Conservation (phyloP, 1,140 invertebrate genomes). For the Lasioglossum albipes region DNA sequence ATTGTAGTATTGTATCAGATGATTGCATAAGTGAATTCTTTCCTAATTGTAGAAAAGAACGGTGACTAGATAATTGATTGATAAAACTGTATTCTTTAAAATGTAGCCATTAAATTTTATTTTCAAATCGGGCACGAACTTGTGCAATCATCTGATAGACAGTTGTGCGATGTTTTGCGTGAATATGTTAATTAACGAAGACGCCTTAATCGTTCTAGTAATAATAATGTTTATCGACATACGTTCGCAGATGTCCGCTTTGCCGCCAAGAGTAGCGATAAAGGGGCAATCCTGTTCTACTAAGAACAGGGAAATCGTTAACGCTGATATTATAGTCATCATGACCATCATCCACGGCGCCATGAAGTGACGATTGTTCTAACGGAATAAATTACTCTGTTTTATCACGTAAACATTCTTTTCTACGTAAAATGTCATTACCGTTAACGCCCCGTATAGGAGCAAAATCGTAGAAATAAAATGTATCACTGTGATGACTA, state of each 20-base stretch:
- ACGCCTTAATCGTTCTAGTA: background rate
- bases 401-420: conserved; percentile 17
- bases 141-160: no score
- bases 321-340: conserved; percentile 75
- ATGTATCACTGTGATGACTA: conserved; percentile 78
- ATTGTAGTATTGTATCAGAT: no score
- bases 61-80: no score
- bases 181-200: background rate
- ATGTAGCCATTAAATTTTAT: no score
- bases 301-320: conserved; percentile 72
- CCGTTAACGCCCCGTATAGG: conserved; percentile 78
- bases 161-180: no score
- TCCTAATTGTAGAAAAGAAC: no score
- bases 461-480: conserved; percentile 77
- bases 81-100: no score
- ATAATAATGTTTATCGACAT: conserved; percentile 42
- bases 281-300: conserved; percentile 74
- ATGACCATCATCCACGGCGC: conserved; percentile 79
- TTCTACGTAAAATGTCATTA: conserved; percentile 57
- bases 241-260: conserved; percentile 73
- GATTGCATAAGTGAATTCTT: no score
- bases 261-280: conserved; percentile 70
- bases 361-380: conserved; percentile 79
- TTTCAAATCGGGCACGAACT: no score
- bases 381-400: conserved; percentile 37